Conservation (phyloP, 1,140 invertebrate species). For the Micrasema minimum region DNA sequence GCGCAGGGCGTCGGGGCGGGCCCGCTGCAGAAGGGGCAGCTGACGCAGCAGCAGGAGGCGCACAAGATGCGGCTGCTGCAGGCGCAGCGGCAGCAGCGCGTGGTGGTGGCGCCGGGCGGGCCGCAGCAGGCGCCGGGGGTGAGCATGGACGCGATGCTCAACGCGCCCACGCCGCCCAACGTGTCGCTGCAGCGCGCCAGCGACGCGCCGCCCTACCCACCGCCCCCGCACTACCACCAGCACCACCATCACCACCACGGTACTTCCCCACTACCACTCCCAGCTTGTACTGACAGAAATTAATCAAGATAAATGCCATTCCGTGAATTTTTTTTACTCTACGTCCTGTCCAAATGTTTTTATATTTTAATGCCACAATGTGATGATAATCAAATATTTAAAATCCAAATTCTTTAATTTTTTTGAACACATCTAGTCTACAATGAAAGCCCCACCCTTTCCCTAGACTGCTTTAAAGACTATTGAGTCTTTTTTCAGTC, state of each 20-base stretch:
- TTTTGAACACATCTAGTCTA: no score
- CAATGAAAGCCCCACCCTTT: no score
- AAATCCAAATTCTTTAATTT: no score
- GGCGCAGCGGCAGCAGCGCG: slow-evolving; percentile 77
- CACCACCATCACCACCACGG: slow-evolving; percentile 45
- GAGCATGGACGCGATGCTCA: slow-evolving; percentile 77
- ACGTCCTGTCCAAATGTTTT: no score
- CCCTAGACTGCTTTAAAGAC: no score
- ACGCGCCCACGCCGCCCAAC: slow-evolving; percentile 84
- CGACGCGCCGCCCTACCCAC: slow-evolving; percentile 72
- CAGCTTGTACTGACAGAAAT: no score
- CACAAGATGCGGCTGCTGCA: slow-evolving; percentile 71
- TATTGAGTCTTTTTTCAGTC: no score
- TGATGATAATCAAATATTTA: no score
- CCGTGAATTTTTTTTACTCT: no score
- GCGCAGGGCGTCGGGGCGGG: slow-evolving; percentile 72
- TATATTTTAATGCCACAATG: no score
- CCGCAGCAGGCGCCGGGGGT: slow-evolving; percentile 68
- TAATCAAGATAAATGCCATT: no score
- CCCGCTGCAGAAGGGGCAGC: slow-evolving; percentile 61
- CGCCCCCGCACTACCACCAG: slow-evolving; percentile 44
- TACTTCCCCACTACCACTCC: no score
- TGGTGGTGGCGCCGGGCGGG: slow-evolving; percentile 69
- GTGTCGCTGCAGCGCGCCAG: slow-evolving; percentile 76
- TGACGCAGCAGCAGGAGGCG: slow-evolving; percentile 57